These are phyloP conservation scores for Myotis vivesi DNA, from an alignment of 2,797 vertebrate species.

Conservation along the genomic window DNA sequence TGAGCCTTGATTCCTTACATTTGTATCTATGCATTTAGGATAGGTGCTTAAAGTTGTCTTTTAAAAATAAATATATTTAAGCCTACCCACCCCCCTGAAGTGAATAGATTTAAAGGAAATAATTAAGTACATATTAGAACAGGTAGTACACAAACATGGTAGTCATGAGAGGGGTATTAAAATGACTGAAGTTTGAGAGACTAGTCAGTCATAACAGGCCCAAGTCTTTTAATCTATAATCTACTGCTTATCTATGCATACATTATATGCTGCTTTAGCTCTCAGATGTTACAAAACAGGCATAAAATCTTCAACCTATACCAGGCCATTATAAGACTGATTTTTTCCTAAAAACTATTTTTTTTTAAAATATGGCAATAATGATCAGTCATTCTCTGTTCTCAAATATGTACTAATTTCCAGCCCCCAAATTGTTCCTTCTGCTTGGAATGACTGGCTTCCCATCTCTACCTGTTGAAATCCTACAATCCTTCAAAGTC, in stretches of 20 bases:
- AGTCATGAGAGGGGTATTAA: not conserved
- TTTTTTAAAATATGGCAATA: not conserved
- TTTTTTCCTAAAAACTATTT: conserved; percentile 6
- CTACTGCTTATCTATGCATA: not conserved
- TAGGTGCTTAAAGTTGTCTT: conserved; percentile 5
- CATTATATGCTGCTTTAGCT: not conserved
- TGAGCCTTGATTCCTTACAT: not conserved
- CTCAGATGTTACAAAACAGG: not conserved
- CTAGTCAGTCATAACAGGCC: not conserved
- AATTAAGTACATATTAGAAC: not conserved
- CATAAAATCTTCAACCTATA: not conserved
- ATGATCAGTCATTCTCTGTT: not conserved
- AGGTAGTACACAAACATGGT: not conserved
- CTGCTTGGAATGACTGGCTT: not conserved
- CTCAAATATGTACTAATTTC: not conserved
- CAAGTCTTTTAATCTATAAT: not conserved
- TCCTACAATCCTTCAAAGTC: not conserved
- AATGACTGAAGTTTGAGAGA: not conserved
- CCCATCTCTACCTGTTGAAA: not conserved
- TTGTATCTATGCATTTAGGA: not conserved
- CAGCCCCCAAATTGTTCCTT: not conserved
- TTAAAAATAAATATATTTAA: conserved; percentile 25
- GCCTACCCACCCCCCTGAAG: not conserved
- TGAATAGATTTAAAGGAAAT: conserved; percentile 11
- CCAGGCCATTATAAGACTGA: not conserved